phyloP scores from a whole-genome alignment of 2,113 vertebrate genomes.

The Uria lomvia region DNA sequence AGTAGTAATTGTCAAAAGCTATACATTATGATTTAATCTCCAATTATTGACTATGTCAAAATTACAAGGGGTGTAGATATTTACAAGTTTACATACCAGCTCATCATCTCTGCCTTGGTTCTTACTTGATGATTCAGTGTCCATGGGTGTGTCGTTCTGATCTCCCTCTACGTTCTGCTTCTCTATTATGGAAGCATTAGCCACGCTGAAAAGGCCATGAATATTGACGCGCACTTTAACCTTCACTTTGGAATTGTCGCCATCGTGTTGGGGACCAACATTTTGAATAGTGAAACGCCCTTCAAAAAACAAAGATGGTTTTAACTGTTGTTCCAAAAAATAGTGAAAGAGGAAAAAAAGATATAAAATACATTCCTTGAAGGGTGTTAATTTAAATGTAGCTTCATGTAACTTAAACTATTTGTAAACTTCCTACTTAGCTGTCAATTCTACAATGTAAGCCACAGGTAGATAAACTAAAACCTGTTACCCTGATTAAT shows the following conservation, averaged over 20 bases:
- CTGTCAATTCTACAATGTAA: neutral
- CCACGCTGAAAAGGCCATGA: constrained; percentile 93
- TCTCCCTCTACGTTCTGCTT: constrained; percentile 81
- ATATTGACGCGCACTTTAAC: constrained; percentile 93
- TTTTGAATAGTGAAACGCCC: constrained; percentile 91
- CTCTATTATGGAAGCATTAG: constrained; percentile 87
- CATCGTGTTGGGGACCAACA: constrained; percentile 87
- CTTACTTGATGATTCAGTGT: constrained; percentile 82
- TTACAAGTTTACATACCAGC: constrained; percentile 74
- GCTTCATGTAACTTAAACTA: neutral
- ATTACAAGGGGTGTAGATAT: neutral
- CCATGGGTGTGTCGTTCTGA: constrained; percentile 83
- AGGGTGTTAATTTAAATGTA: neutral
- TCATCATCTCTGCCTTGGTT: constrained; percentile 85
- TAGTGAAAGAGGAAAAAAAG: neutral
- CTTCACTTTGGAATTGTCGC: constrained; percentile 92
- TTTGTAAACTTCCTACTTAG: neutral
- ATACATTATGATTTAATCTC: neutral
- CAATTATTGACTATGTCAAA: neutral
- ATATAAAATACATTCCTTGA: neutral
- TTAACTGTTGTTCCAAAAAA: neutral
- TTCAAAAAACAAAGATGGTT: neutral
- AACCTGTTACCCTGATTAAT: neutral
- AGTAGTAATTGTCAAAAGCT: neutral
- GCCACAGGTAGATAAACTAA: neutral